Evolutionary conservation across 1,140 invertebrate genomes (phyloP).

Genomic region (Coboldia fuscipes): DNA sequence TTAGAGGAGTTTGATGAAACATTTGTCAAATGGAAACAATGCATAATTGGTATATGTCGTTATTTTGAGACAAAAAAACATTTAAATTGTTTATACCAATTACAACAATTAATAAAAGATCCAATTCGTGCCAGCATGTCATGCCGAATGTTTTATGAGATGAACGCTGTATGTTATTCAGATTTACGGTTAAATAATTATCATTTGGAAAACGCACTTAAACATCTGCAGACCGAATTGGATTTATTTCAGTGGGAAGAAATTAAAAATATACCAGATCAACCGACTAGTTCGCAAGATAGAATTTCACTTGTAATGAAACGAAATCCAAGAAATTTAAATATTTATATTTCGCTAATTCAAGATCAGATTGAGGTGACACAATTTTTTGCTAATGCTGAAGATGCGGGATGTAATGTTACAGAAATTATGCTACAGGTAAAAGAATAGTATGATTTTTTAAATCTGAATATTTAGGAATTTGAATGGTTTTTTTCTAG

Average conservation of each 20-base stretch:
- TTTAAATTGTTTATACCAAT: constrained; percentile 39
- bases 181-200: constrained; percentile 28
- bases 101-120: constrained; percentile 44
- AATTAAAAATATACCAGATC: constrained; percentile 12
- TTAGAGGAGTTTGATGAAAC: constrained; percentile 37
- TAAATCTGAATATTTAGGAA: neutral
- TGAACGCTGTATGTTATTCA: constrained; percentile 27
- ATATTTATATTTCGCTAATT: constrained; percentile 47
- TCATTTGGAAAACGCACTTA: constrained; percentile 34
- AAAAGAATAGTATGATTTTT: constrained; percentile 12
- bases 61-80: constrained; percentile 37
- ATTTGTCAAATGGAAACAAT: constrained; percentile 39
- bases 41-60: constrained; percentile 39
- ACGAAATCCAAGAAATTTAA: constrained; percentile 38
- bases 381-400: constrained; percentile 38
- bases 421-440: constrained; percentile 18
- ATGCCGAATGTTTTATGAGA: constrained; percentile 43
- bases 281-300: constrained; percentile 16
- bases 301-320: constrained; percentile 32
- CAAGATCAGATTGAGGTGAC: constrained; percentile 40
- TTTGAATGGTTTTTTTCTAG: constrained; percentile 4
- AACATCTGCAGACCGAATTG: constrained; percentile 29
- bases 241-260: constrained; percentile 17
- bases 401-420: constrained; percentile 23
- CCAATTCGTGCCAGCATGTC: constrained; percentile 48